Base-by-base conservation (phyloP, 2,113 vertebrate species). In the Sisor rabdophorus region DNA sequence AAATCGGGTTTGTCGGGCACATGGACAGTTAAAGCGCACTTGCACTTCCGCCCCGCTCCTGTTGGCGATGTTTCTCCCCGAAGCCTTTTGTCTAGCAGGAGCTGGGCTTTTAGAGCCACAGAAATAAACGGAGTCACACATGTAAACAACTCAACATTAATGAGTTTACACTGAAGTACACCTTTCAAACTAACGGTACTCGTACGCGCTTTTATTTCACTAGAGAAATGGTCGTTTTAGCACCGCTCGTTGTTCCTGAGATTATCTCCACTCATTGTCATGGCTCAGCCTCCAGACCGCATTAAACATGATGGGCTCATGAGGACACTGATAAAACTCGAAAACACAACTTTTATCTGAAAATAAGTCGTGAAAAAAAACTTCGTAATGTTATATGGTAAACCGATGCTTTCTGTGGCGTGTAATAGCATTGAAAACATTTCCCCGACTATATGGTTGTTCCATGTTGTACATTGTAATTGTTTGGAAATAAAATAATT, bases 71-170 rank as follows among this genome's bases (percentile, higher is more conserved):
- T 63, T 48, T 32, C 63, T 47, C 76, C 44, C 16, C 64, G 15
- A 72, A 48, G 69, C 68, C 76, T 71, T 78, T 78, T 78, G 76
- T 78, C 44, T 78, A 71, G 11, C n/a, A 13, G 69, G 16, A 26
- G 53, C 64, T 56, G 22, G 22, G 30, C 61, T 47, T 77, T 71
- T 71, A 64, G 64, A 40, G 26, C 48, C 48, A 71, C 52, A 55
- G n/a, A 63, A 64, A 53, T 30, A 40, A 75, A 65, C 63, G 17
- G 63, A 20, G n/a, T 32, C 52, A 40, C 24, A 12, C 40, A 40
- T 44, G 10, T 26, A 9, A 36, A 9, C 20, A 61, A 54, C 20
- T 63, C 32, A 55, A 47, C 12, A 19, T 59, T 30, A 28, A 0
- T 68, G 6, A 3, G 48, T 36, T 5, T 9, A 30, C 11, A 26